Conservation (phyloP, 2,888 invertebrate genomes). For the Heliconius cydno region DNA sequence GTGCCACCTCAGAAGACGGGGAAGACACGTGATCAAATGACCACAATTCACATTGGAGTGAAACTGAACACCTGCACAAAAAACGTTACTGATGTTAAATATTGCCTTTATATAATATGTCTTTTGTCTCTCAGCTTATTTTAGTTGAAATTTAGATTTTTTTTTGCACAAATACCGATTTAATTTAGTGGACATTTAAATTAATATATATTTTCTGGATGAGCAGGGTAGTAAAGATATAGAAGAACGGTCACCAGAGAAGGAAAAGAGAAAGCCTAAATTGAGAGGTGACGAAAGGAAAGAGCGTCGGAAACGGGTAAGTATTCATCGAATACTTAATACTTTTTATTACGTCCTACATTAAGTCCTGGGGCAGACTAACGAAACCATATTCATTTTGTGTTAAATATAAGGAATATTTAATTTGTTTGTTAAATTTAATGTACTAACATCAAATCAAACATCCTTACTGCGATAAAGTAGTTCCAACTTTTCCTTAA, state of each 20-base stretch:
- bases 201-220: constrained; percentile 61
- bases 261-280: constrained; percentile 89
- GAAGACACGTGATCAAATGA: background rate
- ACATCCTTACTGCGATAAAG: background rate
- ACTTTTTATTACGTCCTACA: background rate
- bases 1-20: background rate
- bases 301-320: constrained; percentile 91
- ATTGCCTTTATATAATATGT: constrained; percentile 21
- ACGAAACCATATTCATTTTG: background rate
- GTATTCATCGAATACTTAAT: constrained; percentile 47
- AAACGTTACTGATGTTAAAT: background rate
- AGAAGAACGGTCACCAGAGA: constrained; percentile 85
- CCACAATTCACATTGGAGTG: background rate
- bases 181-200: constrained; percentile 21
- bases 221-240: constrained; percentile 83
- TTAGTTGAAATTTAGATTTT: constrained; percentile 12
- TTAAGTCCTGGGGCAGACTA: background rate
- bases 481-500: background rate
- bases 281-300: constrained; percentile 84
- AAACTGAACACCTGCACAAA: background rate
- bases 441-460: background rate
- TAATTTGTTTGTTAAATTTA: background rate
- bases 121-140: constrained; percentile 22
- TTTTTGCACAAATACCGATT: background rate
- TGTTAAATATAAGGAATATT: background rate